Evolutionary conservation across 2,797 vertebrate genomes (phyloP), one percentile per base, ranked within the genome.

Genomic region (Botia kubotai): DNA sequence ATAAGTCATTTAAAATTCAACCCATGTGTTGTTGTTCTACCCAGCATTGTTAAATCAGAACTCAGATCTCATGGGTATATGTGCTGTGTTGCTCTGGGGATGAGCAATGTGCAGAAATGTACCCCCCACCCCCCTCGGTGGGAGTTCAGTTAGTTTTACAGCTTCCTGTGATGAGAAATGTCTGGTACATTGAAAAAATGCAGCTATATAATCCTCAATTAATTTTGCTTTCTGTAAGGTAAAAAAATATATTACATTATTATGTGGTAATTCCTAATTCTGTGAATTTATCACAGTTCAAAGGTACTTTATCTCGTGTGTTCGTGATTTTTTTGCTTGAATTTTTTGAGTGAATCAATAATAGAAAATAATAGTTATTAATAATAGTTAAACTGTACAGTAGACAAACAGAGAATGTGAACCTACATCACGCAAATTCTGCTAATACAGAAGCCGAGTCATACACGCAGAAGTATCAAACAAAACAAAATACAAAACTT

Each of bases 111-210:
- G 29, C 23, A 50, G 16, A 52, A 65, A 33, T 26, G 8, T 19
- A 39, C 36, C 6, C 36, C 33, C 33, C 3, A 23, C 29, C 33
- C 57, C 50, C 36, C 12, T 43, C 11, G 55, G 3, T 58, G 39
- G 39, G 39, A 63, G 43, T 29, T 75, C 16, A 75, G 43, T 23
- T 55, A 73, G 55, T 57, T 75, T 75, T 75, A 75, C 58, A 50
- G 19, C 60, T 63, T 75, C 23, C 17, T 33, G 17, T 75, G 23
- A 36, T 46, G 29, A 50, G 12, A 63, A 58, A 10, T 58, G 55
- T 21, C 19, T 58, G 55, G 19, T 21, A 21, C 3, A 3, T 58
- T 21, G 10, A 58, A 58, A 4, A 58, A 58, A 8, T 58, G 55
- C 8, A 62, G 6, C 63, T 63, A 13, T 60, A 48, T 48, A 16